Percentiles rank a stretch among this genome's conserved stretches.
Conservation (phyloP, 1,140 invertebrate genomes). For the Sinella curviseta region DNA sequence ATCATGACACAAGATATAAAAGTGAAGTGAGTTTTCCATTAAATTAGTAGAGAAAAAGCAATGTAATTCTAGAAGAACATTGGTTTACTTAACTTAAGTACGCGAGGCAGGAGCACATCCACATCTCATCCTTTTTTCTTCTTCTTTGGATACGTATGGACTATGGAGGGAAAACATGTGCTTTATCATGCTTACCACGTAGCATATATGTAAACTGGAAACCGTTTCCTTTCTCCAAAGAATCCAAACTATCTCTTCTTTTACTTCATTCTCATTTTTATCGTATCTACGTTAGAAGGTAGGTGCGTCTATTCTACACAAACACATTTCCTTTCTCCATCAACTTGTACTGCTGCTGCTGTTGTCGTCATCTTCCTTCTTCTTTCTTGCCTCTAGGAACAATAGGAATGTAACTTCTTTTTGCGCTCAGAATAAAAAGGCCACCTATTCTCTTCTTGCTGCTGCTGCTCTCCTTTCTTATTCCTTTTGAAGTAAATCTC, state of each 20-base stretch:
- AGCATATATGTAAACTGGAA: neutral
- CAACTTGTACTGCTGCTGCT: too few relatives aligned
- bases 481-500: neutral
- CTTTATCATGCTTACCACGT: constrained; percentile 10
- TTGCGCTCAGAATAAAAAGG: too few relatives aligned
- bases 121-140: neutral
- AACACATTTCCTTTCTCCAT: too few relatives aligned
- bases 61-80: neutral
- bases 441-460: neutral
- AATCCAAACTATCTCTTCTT: constrained; percentile 9
- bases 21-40: constrained; percentile 10
- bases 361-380: neutral
- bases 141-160: neutral
- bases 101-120: neutral
- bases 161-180: neutral
- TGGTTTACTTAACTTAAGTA: neutral
- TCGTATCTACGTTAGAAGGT: neutral
- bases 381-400: neutral
- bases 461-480: neutral
- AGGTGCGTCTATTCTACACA: too few relatives aligned
- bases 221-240: neutral
- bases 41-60: constrained; percentile 9
- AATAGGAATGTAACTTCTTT: neutral
- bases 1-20: neutral
- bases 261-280: neutral